These are phyloP conservation scores for Agrotis puta DNA, from an alignment of 2,888 invertebrate genomes.

Conservation along the genomic window DNA sequence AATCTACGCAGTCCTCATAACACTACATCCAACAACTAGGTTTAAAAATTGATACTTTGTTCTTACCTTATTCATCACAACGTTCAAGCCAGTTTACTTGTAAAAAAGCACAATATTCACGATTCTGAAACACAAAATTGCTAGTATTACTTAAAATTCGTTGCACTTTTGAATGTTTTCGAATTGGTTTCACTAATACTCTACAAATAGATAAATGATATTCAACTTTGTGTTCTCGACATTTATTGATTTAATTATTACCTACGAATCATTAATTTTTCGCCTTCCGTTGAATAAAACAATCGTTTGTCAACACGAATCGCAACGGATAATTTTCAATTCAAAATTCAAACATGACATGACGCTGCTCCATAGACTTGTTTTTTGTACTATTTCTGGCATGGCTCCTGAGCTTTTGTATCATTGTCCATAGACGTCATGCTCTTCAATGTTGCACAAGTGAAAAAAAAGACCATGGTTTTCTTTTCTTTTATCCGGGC, in stretches of 20 bases:
- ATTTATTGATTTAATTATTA: conserved; percentile 38
- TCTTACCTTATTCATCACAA: conserved; percentile 59
- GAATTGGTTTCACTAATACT: conserved; percentile 9
- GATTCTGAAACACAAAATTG: conserved; percentile 41
- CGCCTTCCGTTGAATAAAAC: conserved; percentile 28
- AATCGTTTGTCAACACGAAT: conserved; percentile 57
- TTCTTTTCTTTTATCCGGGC: too few relatives aligned
- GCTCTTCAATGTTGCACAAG: conserved; percentile 21
- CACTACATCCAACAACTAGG: background rate
- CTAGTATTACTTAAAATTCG: conserved; percentile 6
- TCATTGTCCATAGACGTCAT: too few relatives aligned
- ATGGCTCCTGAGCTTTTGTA: too few relatives aligned
- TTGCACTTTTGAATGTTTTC: conserved; percentile 8
- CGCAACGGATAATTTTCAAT: conserved; percentile 70
- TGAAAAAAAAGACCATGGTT: background rate
- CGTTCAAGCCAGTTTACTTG: conserved; percentile 14
- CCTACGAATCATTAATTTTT: conserved; percentile 21
- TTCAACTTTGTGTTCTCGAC: background rate
- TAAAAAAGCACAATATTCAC: background rate
- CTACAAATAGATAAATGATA: background rate
- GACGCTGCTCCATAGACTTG: conserved; percentile 40
- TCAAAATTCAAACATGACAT: conserved; percentile 72
- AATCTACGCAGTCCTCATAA: background rate
- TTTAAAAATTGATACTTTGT: background rate
- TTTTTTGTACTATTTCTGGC: too few relatives aligned